Base-by-base conservation (phyloP, 2,888 invertebrate species). In the Cosmia trapezina region DNA sequence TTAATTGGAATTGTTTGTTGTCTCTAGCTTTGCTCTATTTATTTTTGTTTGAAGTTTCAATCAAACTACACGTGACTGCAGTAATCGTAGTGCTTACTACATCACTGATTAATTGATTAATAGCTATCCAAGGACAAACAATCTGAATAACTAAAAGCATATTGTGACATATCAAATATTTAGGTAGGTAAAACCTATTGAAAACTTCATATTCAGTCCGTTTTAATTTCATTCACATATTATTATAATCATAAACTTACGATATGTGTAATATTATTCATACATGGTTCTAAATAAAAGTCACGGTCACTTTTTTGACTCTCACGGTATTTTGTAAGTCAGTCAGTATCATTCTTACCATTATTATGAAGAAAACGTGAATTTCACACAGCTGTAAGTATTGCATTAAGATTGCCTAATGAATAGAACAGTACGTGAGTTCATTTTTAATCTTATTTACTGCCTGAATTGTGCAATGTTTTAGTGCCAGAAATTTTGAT, bases 301-400 rank as follows among this genome's bases (percentile, higher is more conserved):
- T 83, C 83, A 83, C 56, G 83, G 86, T 67, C 69, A 56, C 57
- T 56, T 17, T 1, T 60, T 43, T 49, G 33, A 49, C 60, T 79
- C 80, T 62, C 80, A 83, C 80, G 75, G 66, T 71, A 67, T 83
- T 83, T 74, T 53, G 83, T 71, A 83, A 83, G 45, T 43, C 45
- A 56, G 43, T 43, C 17, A 51, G 45, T n/a, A 70, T 6, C 9
- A 57, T 73, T 75, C 53, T 65, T 56, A 49, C 49, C 45, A 67
- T 64, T 63, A 76, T 84, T 84, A 67, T 81, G 56, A 81, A 69
- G 66, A 72, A 85, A 78, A 83, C 65, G 59, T 62, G 57, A 73
- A 83, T 65, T 83, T 85, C 85, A 72, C 85, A 85, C 72, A 67
- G 57, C 22, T 60, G 45, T 33, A 41, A 68, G 49, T 71, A 74